Evolutionary conservation across 2,113 vertebrate genomes (phyloP).

Genomic region (Pseudorhombus dupliciocellatus): DNA sequence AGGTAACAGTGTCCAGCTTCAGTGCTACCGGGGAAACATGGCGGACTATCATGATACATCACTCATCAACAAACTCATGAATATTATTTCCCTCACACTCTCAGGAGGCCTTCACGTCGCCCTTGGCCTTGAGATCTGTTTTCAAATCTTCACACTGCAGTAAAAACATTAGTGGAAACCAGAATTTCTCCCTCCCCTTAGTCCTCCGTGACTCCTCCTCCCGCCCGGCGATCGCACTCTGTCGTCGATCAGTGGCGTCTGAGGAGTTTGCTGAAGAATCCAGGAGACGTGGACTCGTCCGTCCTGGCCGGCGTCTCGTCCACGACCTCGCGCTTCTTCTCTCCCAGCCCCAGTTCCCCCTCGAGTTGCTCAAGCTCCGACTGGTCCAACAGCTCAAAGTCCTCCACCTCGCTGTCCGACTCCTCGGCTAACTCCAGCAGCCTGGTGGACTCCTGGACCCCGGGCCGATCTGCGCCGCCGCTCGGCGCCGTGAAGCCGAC

Average conservation of each 20-base stretch:
- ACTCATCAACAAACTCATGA: too few species aligned
- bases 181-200: constrained; percentile 2
- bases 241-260: constrained; percentile 84
- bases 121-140: neutral
- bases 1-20: too few species aligned
- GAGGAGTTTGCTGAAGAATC: constrained; percentile 94
- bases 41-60: neutral
- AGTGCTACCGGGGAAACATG: too few species aligned
- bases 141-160: neutral
- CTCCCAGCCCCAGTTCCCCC: constrained; percentile 87
- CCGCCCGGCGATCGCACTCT: neutral
- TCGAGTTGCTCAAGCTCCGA: constrained; percentile 97
- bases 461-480: neutral
- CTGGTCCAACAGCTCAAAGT: constrained; percentile 98
- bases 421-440: constrained; percentile 81
- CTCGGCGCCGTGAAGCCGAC: constrained; percentile 11
- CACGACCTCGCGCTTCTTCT: constrained; percentile 55
- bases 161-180: constrained; percentile 39
- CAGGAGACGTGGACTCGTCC: constrained; percentile 73
- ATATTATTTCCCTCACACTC: too few species aligned
- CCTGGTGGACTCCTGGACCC: constrained; percentile 43
- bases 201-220: constrained; percentile 34
- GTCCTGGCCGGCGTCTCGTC: constrained; percentile 68
- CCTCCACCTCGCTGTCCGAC: constrained; percentile 94
- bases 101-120: too few species aligned